A percentile compares a stretch with the other conserved stretches of the same genome.
phyloP scores from a whole-genome alignment of 2,113 vertebrate species.

The Lampris incognitus region DNA sequence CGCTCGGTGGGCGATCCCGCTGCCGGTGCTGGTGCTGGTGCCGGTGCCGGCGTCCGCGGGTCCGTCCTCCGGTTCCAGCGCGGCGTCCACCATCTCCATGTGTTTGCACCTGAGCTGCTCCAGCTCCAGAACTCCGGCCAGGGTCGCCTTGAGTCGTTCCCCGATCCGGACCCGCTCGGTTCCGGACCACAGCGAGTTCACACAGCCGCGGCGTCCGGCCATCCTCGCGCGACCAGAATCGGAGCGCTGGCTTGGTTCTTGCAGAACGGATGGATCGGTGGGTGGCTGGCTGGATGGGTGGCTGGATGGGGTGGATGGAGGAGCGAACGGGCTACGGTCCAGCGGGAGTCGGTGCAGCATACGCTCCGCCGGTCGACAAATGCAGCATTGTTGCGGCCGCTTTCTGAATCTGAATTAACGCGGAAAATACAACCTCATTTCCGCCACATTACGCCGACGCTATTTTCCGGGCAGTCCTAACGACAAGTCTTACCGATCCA shows the following conservation, averaged over 20 bases:
- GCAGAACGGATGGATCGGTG: too few relatives aligned
- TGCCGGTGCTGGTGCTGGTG: too few relatives aligned
- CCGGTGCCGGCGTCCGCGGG: conserved; percentile 7
- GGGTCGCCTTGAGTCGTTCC: conserved; percentile 84
- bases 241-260: background rate
- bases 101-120: conserved; percentile 83
- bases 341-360: conserved; percentile 47
- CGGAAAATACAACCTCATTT: background rate
- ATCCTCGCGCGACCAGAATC: conserved; percentile 51
- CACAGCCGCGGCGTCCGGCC: conserved; percentile 79
- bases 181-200: conserved; percentile 85
- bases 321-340: conserved; percentile 36
- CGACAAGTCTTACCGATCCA: conserved; percentile 14
- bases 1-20: conserved; percentile 30
- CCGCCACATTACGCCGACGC: too few relatives aligned
- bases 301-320: background rate
- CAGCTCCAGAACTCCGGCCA: conserved; percentile 86
- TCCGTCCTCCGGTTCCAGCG: conserved; percentile 74
- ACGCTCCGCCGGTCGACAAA: conserved; percentile 25
- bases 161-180: conserved; percentile 84
- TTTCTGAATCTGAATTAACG: conserved; percentile 9
- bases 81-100: conserved; percentile 78
- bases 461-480: too few relatives aligned
- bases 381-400: conserved; percentile 43
- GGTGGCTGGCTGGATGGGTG: background rate